Base-by-base conservation (phyloP, 1,140 invertebrate genomes). In the Leptinotarsa defecta region DNA sequence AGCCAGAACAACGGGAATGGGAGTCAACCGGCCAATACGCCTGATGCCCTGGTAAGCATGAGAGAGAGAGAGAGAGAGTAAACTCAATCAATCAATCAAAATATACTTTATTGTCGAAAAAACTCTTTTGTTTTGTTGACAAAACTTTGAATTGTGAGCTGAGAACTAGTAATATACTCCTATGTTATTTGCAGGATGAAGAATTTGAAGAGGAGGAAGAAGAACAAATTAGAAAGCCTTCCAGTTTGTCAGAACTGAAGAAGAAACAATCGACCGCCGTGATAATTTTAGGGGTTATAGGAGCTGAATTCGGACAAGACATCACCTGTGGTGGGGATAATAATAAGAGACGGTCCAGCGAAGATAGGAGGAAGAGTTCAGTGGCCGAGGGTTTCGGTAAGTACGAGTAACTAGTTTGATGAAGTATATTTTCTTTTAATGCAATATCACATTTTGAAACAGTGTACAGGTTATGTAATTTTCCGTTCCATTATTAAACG, bases 241-340 rank as follows among this genome's bases (percentile, higher is more conserved):
- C 94, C 8, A 95, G 93, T 80, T 86, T 93, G 1, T 92, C 93
- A 0, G 96, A 99, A 87, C 87, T 96, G 49, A 95, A 96, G 76
- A 89, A 97, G 13, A 98, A 98, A 82, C 97, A 99, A 86, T 96
- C 96, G 0, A 99, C 97, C 0, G 96, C 98, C 1, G 96, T 99
- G 1, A 96, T 99, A 0, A 86, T 99, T 57, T 85, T 99, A 22
- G 98, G 97, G 1, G 97, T 99, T 0, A 97, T 99, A 73, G 98
- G 98, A 0, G 95, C 97, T 0, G 97, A 99, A 86, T 99, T 99
- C 87, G 97, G 98, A 0, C 95, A 98, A 83, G 96, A 95, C 81
- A 93, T 95, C 64, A 90, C 90, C 15, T 71, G 76, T 57, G 90
- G 89, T 20, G 90, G 91, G 79, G 91, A 90, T 86, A 83, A 77